Evolutionary conservation across 2,888 invertebrate species (phyloP), one percentile per base, ranked within the genome.

Genomic region (Buathra laborator): DNA sequence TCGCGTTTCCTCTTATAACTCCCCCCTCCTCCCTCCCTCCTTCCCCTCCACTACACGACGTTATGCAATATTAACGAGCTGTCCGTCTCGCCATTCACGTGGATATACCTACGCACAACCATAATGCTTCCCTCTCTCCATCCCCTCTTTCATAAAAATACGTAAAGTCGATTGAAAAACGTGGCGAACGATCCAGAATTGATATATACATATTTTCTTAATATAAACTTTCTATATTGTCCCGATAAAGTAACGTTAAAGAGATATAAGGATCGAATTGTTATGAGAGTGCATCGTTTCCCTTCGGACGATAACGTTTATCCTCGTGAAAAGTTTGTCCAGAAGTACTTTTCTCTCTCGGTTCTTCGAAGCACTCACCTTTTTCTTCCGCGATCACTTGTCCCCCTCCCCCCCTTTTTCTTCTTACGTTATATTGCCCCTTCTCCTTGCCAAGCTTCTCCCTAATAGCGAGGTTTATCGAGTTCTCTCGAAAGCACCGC

Each of bases 31-130:
- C 37, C 37, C 37, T 9, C 37, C 37, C 37, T 37, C 37, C 37
- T 9, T 37, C 37, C 37, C 24, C 24, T 2, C 24, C 37, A 37
- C 56, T 29, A 71, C 85, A 82, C 79, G 75, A 79, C 71, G 64
- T 82, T 85, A 82, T 85, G 82, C 72, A 85, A 85, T 85, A 85
- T 82, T 85, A 82, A 85, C 85, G 82, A 80, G 85, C 82, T 75
- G 66, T 71, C 76, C 82, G 85, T 82, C 85, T 85, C 79, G 82
- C 79, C 82, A 85, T 85, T 85, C 82, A 82, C 82, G 84, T 78
- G 46, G 48, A 75, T 24, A 70, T 70, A 62, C 16, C 70, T 78
- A 72, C 71, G 71, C 67, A 44, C 51, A 51, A 10, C 59, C 19
- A 71, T 76, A 66, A 59, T 24, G 37, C 29, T 43, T 2, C 29